phyloP scores from a whole-genome alignment of 2,797 vertebrate species.

The Rhodeus uyekii region DNA sequence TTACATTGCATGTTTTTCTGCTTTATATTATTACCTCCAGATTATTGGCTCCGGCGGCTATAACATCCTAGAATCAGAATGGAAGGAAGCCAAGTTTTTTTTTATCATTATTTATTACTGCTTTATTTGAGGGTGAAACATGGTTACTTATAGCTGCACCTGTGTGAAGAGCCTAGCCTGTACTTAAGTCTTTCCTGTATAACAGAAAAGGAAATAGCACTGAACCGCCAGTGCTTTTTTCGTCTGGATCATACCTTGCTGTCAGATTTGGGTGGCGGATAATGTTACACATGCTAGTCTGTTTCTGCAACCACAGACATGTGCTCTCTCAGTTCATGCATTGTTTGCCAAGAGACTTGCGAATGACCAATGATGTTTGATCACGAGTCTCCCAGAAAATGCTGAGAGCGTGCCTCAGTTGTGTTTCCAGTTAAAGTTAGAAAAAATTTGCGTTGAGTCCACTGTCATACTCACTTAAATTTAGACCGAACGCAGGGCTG shows the following conservation, averaged over 20 bases:
- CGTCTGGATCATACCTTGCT: slow-evolving; percentile 37
- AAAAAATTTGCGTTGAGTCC: slow-evolving; percentile 14
- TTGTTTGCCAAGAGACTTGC: slow-evolving; percentile 2
- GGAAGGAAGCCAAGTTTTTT: not conserved
- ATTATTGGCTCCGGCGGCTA: not conserved
- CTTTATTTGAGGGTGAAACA: not conserved
- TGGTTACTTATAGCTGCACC: slow-evolving; percentile 6
- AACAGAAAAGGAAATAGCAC: slow-evolving; percentile 33
- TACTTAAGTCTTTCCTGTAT: slow-evolving; percentile 4
- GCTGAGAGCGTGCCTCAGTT: slow-evolving; percentile 1
- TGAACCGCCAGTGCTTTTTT: not conserved
- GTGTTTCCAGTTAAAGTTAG: slow-evolving; percentile 21
- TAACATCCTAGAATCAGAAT: not conserved
- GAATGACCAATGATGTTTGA: slow-evolving; percentile 6
- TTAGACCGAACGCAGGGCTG: slow-evolving; percentile 8
- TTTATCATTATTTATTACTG: slow-evolving; percentile 21
- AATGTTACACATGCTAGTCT: slow-evolving; percentile 38
- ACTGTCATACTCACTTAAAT: slow-evolving; percentile 5
- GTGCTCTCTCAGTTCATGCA: slow-evolving; percentile 12
- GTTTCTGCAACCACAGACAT: slow-evolving; percentile 22
- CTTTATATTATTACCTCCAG: slow-evolving; percentile 35
- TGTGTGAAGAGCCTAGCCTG: slow-evolving; percentile 11
- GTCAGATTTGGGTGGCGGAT: slow-evolving; percentile 25
- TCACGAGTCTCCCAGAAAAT: not conserved
- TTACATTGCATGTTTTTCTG: slow-evolving; percentile 26